Percentiles rank a stretch among this genome's conserved stretches.
Evolutionary conservation across 2,888 invertebrate species (phyloP).

Genomic region (Erannis defoliaria): DNA sequence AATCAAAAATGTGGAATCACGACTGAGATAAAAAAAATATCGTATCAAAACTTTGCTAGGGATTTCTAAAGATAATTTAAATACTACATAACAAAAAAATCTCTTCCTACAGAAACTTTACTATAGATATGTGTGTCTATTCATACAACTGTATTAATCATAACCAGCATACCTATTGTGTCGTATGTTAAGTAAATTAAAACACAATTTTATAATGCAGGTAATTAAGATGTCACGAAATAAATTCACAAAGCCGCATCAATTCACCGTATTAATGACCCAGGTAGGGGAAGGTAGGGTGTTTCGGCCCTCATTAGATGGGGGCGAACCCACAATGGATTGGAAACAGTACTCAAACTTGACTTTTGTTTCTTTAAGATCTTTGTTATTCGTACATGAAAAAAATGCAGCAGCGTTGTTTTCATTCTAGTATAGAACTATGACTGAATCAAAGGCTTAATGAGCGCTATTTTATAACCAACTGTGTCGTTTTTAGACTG

Average conservation of each 20-base stretch:
- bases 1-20: too few species aligned
- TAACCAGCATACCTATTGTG: background rate
- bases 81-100: background rate
- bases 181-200: background rate
- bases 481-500: too few species aligned
- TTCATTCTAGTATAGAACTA: too few species aligned
- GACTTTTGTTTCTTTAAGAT: background rate
- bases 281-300: constrained; percentile 30
- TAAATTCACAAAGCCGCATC: constrained; percentile 32
- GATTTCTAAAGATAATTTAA: too few species aligned
- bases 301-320: constrained; percentile 44
- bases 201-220: constrained; percentile 6
- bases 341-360: constrained; percentile 21
- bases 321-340: constrained; percentile 21
- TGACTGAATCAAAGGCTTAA: too few species aligned
- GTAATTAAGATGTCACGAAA: constrained; percentile 30
- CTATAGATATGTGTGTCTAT: too few species aligned
- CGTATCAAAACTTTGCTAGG: too few species aligned
- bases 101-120: background rate
- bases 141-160: background rate
- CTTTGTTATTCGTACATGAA: too few species aligned
- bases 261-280: constrained; percentile 35
- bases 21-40: too few species aligned
- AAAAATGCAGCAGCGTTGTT: too few species aligned
- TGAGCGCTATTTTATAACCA: too few species aligned